Evolutionary conservation across 2,113 vertebrate genomes (phyloP).

Genomic region (Megaceryle torquata): DNA sequence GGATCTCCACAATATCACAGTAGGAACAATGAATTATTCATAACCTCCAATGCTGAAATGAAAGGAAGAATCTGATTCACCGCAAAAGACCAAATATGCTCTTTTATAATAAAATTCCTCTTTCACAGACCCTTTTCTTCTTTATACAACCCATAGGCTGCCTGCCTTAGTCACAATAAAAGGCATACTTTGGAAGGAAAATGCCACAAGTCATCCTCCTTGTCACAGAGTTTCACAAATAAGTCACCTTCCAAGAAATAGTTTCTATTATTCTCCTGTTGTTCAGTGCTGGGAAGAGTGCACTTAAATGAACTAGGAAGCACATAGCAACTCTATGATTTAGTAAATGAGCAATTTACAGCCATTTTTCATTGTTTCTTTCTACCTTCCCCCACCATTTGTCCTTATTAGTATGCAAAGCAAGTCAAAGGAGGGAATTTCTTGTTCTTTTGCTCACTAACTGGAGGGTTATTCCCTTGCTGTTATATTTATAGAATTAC

Average conservation of each 20-base stretch:
- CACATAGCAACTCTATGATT: neutral
- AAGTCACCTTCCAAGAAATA: neutral
- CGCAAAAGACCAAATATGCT: neutral
- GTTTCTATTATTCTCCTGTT: neutral
- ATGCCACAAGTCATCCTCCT: neutral
- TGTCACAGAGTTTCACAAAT: neutral
- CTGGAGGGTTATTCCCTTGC: neutral
- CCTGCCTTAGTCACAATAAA: neutral
- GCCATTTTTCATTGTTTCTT: neutral
- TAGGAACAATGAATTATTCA: neutral
- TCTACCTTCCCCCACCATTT: neutral
- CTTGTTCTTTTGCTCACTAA: neutral
- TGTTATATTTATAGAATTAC: slow-evolving; percentile 20
- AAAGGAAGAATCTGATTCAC: neutral
- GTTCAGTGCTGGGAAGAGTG: neutral
- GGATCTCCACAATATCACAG: neutral
- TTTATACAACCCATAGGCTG: neutral
- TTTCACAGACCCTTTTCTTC: neutral
- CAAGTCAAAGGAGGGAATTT: slow-evolving; percentile 8
- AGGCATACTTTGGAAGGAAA: neutral
- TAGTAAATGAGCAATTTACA: neutral
- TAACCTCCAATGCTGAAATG: neutral
- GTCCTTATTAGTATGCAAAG: slow-evolving; percentile 3
- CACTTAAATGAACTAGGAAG: neutral
- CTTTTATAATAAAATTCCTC: neutral